Conservation (phyloP, 37 sponge, comb jelly and placozoan genomes). For the Lycopodina hypogea region DNA sequence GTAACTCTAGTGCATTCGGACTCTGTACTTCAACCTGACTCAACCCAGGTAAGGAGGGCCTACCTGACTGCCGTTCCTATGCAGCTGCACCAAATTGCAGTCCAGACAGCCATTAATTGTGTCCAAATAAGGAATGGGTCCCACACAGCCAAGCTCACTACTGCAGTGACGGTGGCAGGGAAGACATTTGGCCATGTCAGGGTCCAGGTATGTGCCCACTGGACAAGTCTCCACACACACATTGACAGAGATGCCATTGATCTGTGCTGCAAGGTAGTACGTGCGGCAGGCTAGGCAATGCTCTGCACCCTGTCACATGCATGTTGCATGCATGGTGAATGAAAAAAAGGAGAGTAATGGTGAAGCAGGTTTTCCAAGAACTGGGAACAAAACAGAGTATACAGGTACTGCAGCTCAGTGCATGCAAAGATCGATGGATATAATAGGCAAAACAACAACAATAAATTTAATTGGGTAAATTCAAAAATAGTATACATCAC, state of each 20-base stretch:
- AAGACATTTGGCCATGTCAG: not conserved
- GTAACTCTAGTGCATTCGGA: no score
- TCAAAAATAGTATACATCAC: no score
- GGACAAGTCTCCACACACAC: conserved; percentile 58
- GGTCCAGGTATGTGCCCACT: conserved; percentile 23
- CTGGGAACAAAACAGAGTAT: no score
- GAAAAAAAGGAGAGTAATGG: not conserved
- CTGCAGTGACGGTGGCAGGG: conserved; percentile 57
- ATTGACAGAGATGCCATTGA: not conserved
- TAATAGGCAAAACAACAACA: no score
- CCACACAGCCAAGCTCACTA: conserved; percentile 57
- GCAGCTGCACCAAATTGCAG: conserved; percentile 36
- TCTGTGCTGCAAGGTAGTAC: not conserved
- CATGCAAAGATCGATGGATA: no score
- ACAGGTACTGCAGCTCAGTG: no score
- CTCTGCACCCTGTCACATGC: conserved; percentile 36
- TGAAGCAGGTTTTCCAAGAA: no score
- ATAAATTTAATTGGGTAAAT: no score
- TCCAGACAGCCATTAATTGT: conserved; percentile 49
- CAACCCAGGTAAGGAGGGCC: no score
- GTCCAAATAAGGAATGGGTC: conserved; percentile 54
- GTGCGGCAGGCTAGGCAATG: conserved; percentile 38
- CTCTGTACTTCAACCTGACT: no score
- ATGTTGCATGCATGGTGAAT: not conserved
- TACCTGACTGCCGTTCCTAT: conserved; percentile 45